Base-by-base conservation (phyloP, 2,888 invertebrate species). In the Lycaena phlaeas region DNA sequence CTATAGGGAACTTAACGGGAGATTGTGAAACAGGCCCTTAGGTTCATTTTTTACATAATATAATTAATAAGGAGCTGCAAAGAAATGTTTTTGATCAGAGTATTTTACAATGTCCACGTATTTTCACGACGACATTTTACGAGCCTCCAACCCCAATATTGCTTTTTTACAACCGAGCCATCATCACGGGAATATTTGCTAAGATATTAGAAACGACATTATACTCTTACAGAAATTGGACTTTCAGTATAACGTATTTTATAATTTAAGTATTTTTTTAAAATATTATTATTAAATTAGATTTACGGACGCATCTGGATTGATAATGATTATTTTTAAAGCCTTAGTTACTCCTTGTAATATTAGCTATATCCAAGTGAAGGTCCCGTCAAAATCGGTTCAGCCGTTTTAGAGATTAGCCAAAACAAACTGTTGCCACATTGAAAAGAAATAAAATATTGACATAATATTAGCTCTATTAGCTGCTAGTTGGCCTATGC, bases 131-230 rank as follows among this genome's bases (percentile, higher is more conserved):
- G 52, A 40, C 49, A 50, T 62, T 68, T 71, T 71, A 68, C 65
- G 69, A 67, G 49, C 61, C 45, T 52, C 50, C 62, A 57, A 52
- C 51, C 57, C 43, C 39, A 37, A 56, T 62, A 68, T 67, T 63
- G 61, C 62, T 58, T 62, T 70, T 70, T 70, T 69, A 71, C 61
- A 59, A 43, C 64, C 58, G 43, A 47, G 52, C 61, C 61, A 63
- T 67, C 66, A 67, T 64, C 60, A 54, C 45, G 42, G 54, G 56
- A 49, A 61, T 62, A 60, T 61, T 63, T 58, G 53, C 58, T 55
- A 54, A 53, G 60, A 58, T 59, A 65, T 66, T 61, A 57, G 59
- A 59, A 61, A 59, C 49, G 54, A 52, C 48, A 57, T 18, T 5
- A 3, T 22, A 11, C 34, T 34, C 12, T 34, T 18, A 18, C 12